phyloP scores from a whole-genome alignment of 2,888 invertebrate species.

The Sarcophaga caerulescens region DNA sequence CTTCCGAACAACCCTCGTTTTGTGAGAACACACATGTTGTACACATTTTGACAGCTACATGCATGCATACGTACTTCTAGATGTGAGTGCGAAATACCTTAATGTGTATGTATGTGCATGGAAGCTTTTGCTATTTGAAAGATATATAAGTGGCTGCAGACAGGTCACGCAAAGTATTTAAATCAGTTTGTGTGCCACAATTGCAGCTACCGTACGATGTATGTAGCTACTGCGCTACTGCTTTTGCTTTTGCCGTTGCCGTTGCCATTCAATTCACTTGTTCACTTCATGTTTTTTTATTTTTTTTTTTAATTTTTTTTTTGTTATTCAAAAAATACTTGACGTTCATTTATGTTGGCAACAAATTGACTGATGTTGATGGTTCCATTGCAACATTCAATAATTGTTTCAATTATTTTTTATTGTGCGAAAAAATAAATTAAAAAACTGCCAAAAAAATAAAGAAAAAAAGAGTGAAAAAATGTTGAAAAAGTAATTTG shows the following conservation, averaged over 20 bases:
- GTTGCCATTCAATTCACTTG: background rate
- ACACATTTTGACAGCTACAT: conserved; percentile 22
- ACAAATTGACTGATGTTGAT: conserved; percentile 28
- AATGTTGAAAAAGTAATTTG: background rate
- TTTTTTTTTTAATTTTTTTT: no score
- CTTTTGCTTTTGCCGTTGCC: background rate
- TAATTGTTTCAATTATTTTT: conserved; percentile 15
- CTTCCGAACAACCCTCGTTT: no score
- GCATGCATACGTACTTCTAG: no score
- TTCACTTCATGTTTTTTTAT: conserved; percentile 1
- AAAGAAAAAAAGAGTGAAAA: background rate
- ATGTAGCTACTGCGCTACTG: no score
- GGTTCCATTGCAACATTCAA: conserved; percentile 3
- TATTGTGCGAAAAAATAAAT: background rate
- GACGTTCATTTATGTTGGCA: conserved; percentile 1
- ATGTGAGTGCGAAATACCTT: background rate
- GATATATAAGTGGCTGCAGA: conserved; percentile 56
- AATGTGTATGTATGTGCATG: background rate
- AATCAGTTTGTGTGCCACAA: conserved; percentile 21
- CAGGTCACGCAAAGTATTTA: conserved; percentile 64
- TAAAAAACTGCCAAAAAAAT: background rate
- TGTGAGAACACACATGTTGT: no score
- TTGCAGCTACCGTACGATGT: background rate
- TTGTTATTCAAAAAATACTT: background rate
- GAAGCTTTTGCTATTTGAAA: conserved; percentile 41